Base-by-base conservation (phyloP, 2,113 vertebrate species). In the Chionis minor region DNA sequence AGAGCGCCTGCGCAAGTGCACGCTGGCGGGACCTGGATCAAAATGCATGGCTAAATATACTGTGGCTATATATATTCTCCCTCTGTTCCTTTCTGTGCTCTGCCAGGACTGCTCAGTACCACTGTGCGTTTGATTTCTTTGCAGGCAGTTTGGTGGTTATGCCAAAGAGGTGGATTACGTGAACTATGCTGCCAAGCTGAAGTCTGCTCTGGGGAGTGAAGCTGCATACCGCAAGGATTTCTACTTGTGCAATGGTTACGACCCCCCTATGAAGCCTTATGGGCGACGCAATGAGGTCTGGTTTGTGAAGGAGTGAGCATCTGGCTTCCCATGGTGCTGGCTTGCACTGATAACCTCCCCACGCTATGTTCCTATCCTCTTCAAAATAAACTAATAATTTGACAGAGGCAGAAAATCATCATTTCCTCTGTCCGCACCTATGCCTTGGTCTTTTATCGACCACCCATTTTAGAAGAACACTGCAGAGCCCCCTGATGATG, bases 131-230 rank as follows among this genome's bases (percentile, higher is more conserved):
- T 63, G 72, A 26, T 88, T 91, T 85, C 78, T 49, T 91, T 88
- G 61, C 97, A 99, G 99, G 96, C 98, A 99, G 94, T 99, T 99
- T 55, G 98, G 99, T n/a, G 99, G 99, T 62, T 99, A 98, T 14
- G 99, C 99, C 21, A 99, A 98, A 51, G 99, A 99, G 94, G 96
- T 35, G 0, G 99, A 99, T 94, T 99, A 98, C 0, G 65, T 98
- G 24, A 97, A 95, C 8, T 97, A 98, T 42, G 99, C 99, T 10
- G 92, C 97, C 55, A 99, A 98, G 81, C 96, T 99, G 94, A 98
- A 97, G 3, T 94, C 98, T 8, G 98, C 98, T 20, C 97, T 99
- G 92, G 99, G 99, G 8, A 98, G 98, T 45, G 98, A 98, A 4
- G 98, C 97, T n/a, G 96, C 98, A 5, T 99, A 97, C 86, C 97